Percentiles rank a stretch among this genome's conserved stretches.
Conservation (phyloP, 2,888 invertebrate species). For the Andrena marginata region DNA sequence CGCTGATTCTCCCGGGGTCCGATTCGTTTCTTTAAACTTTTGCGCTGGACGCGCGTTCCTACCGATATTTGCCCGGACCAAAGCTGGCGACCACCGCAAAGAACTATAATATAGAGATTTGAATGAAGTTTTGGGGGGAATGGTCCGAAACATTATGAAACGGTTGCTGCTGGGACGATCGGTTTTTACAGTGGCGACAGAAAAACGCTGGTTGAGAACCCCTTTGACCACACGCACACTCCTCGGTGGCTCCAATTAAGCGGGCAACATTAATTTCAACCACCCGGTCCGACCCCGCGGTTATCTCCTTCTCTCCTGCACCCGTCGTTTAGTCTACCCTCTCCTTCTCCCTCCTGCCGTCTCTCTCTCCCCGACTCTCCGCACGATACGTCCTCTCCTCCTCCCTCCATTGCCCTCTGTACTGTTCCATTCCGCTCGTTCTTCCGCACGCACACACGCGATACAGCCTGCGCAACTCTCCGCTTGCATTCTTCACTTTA, state of each 20-base stretch:
- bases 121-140: neutral
- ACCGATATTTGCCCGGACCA: neutral
- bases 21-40: constrained; percentile 27
- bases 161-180: neutral
- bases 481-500: constrained; percentile 38
- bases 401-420: constrained; percentile 37
- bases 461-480: constrained; percentile 40
- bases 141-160: neutral
- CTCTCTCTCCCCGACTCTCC: constrained; percentile 26
- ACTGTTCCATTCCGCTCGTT: constrained; percentile 51
- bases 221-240: constrained; percentile 83
- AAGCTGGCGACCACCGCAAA: neutral
- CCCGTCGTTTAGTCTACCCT: constrained; percentile 63
- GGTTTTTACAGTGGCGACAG: neutral
- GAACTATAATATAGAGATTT: neutral
- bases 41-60: neutral
- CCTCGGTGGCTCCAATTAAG: constrained; percentile 84
- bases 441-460: constrained; percentile 41
- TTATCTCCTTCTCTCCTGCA: constrained; percentile 77
- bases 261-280: constrained; percentile 85
- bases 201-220: constrained; percentile 77
- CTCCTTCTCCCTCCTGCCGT: constrained; percentile 39
- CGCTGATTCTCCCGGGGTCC: constrained; percentile 41
- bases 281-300: constrained; percentile 82
- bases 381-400: constrained; percentile 6